phyloP scores from a whole-genome alignment of 2,888 invertebrate species.

The Cheilosia scutellata region DNA sequence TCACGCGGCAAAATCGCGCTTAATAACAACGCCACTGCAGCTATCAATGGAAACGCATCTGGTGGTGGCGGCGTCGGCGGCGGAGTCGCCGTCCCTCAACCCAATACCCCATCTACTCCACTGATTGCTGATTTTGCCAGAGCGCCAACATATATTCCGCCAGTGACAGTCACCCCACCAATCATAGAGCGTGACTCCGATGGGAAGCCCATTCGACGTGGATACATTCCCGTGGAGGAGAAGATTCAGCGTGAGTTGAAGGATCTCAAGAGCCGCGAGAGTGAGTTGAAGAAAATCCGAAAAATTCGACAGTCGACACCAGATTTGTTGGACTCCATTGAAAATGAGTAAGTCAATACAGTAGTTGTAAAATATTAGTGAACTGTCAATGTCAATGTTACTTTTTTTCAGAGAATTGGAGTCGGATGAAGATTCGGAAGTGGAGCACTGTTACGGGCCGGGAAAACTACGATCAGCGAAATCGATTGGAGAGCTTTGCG shows the following conservation, averaged over 20 bases:
- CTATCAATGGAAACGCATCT: constrained; percentile 39
- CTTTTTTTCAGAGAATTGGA: constrained; percentile 79
- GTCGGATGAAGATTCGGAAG: constrained; percentile 87
- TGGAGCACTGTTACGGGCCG: constrained; percentile 87
- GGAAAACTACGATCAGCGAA: constrained; percentile 87
- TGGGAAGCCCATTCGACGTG: constrained; percentile 89
- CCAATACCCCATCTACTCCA: constrained; percentile 63
- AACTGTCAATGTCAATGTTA: constrained; percentile 13
- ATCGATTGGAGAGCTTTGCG: constrained; percentile 88
- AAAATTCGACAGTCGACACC: constrained; percentile 87
- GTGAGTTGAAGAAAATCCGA: constrained; percentile 90
- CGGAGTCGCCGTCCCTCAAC: constrained; percentile 34
- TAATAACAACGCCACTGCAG: constrained; percentile 66
- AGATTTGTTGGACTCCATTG: constrained; percentile 87
- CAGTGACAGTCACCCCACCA: constrained; percentile 82
- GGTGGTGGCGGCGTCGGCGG: constrained; percentile 33
- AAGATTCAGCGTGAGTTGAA: constrained; percentile 94
- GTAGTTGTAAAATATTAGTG: background rate
- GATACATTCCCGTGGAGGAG: constrained; percentile 93
- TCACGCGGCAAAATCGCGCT: constrained; percentile 89
- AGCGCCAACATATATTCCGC: constrained; percentile 80
- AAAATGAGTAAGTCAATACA: constrained; percentile 84
- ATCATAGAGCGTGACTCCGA: constrained; percentile 86
- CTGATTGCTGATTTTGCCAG: constrained; percentile 64
- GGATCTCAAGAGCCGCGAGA: constrained; percentile 93